Base-by-base conservation (phyloP, 2,113 vertebrate genomes). In the Hylia prasina region DNA sequence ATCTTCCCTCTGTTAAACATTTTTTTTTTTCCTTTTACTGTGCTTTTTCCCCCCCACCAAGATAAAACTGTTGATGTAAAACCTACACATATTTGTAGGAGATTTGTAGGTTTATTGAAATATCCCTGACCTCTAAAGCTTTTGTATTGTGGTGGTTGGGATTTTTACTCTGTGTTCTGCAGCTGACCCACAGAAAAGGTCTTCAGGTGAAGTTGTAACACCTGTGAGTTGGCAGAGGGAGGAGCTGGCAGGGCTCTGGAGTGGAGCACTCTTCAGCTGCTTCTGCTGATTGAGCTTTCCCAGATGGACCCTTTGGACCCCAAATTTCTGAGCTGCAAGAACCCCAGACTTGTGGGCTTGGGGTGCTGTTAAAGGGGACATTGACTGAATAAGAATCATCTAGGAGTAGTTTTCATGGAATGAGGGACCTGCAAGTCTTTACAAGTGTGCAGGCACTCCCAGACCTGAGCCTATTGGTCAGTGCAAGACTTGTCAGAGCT, bases 391-490 rank as follows among this genome's bases (percentile, higher is more conserved):
- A 23, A 79, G 28, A 39, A 75, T 60, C 12, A 11, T 39, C 13
- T 10, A 13, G 63, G 44, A 57, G n/a, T 15, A 37, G 21, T 65
- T 71, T 84, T 82, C 69, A 44, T 14, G 50, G 78, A 69, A 17
- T 15, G 44, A 89, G 56, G 57, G 75, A 61, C 76, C 71, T 89
- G 68, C 95, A 94, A 56, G 61, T 91, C 87, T 75, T 40, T 51
- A 51, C 83, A 90, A 75, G 85, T 20, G 76, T 76, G 72, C 73
- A 77, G 95, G 30, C 86, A 69, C 83, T 84, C 73, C 91, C 91
- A 53, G 75, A 44, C 66, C 68, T 54, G n/a, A 77, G 42, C 35
- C 84, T 68, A 9, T 83, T 70, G 48, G 69, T 95, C 76, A 31
- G 10, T 44, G 51, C 76, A 84, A 90, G 94, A 24, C 87, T 94